Evolutionary conservation across 2,113 vertebrate genomes (phyloP).

Genomic region (Podarcis cretensis): DNA sequence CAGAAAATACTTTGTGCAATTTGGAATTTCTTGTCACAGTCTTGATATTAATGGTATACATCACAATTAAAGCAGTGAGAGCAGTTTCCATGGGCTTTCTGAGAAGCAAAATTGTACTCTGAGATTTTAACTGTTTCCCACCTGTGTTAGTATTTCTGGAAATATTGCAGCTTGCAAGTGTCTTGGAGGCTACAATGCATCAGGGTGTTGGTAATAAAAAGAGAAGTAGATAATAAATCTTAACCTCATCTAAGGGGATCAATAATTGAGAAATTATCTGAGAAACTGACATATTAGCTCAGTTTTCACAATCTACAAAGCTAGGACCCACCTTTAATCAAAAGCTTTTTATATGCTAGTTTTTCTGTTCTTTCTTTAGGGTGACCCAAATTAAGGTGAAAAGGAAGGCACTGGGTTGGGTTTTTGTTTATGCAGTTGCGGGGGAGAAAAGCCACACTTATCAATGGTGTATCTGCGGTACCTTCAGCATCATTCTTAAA

Average conservation of each 20-base stretch:
- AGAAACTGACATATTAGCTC: not conserved
- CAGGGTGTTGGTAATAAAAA: not conserved
- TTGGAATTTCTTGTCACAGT: constrained; percentile 67
- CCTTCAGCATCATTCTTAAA: not conserved
- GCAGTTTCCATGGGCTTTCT: not conserved
- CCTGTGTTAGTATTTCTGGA: not conserved
- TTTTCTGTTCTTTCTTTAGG: no score
- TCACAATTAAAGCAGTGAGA: not conserved
- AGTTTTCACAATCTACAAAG: no score
- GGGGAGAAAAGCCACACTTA: no score
- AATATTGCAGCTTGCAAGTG: not conserved
- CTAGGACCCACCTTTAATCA: no score
- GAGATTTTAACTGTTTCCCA: constrained; percentile 30
- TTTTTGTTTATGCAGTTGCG: no score
- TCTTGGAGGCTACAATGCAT: not conserved
- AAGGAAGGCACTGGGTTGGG: no score
- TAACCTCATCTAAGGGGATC: not conserved
- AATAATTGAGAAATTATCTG: not conserved
- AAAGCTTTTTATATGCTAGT: no score
- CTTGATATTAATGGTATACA: constrained; percentile 54
- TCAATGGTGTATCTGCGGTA: no score
- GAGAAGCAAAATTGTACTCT: constrained; percentile 11
- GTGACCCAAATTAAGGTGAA: no score
- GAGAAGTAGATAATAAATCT: not conserved
- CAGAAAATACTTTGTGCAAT: constrained; percentile 66